Evolutionary conservation across 2,113 vertebrate species (phyloP), one percentile per base, ranked within the genome.

Genomic region (Cephalopterus ornatus): DNA sequence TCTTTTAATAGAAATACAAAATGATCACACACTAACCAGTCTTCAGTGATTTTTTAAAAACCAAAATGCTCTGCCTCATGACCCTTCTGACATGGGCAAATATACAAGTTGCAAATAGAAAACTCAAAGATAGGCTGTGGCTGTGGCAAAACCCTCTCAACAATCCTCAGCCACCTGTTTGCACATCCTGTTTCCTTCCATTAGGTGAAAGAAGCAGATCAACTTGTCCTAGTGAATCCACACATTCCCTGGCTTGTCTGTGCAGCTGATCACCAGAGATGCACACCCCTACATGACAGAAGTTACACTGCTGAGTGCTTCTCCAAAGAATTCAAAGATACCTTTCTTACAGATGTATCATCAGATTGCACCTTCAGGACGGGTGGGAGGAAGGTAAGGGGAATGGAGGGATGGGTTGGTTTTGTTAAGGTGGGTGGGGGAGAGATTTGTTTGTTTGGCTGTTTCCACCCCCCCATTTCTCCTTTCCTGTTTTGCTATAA

Each of bases 311-410:
- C 7, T 26, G 18, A 63, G 33, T 30, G 30, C 55, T 77, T 74
- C 49, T 68, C 59, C 53, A 81, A 65, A 73, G 39, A 68, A 56
- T n/a, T 78, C 63, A 11, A 58, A 53, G 30, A 39, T 17, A 42
- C 16, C 17, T 73, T 70, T 41, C 58, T 20, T 63, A 75, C 27
- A 87, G 12, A 16, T 27, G 8, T 17, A 81, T 81, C 7, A 62
- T 65, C 35, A 55, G 14, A 16, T 14, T 68, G 39, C 56, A 75
- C 5, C 18, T 18, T 85, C 50, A 63, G 32, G 13, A 66, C 3
- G 12, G 0, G 2, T n/a, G 6, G 14, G 13, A 92, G 4, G 35
- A 81, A 80, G 11, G 16, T 0, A 73, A 6, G 6, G 17, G 17
- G 11, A 67, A 86, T 84, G 22, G 7, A 74, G 4, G 24, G 10